Base-by-base conservation (phyloP, 2,113 vertebrate species). In the Sisor rabdophorus region DNA sequence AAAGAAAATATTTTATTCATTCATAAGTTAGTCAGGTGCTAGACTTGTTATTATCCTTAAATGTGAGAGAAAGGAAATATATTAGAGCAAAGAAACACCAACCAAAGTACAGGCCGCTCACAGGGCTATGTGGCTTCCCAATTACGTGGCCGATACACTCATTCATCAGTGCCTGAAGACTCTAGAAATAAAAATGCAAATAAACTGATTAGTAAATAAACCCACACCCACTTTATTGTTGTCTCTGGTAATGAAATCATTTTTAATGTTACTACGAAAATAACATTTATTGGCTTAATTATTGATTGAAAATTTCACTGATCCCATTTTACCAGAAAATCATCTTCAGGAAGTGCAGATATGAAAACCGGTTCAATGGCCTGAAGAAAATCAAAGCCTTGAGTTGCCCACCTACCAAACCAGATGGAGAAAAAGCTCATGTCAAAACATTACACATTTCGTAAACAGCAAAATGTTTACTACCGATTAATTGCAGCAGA, bases 121-220 rank as follows among this genome's bases (percentile, higher is more conserved):
- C 94, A 32, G 98, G 98, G 85, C 98, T 99, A 82, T 99, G 97
- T 47, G 98, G 98, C 87, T 99, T 99, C 60, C 98, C 98, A 78
- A 99, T 99, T 79, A 99, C 97, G n/a, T 99, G 98, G 53, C 97
- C 95, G 28, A 99, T 99, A 84, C 97, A 99, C 81, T 98, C 97
- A 80, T 99, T 99, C 95, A 99, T 99, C 87, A 99, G 80, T 36
- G 97, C 95, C 84, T 99, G 98, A 65, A 99, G 90, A 90, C 92
- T 98, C 98, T 99, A 85, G 10, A 84, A 83, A 58, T 81, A 36
- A 73, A 85, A 58, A 0, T 4, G 47, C 50, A n/a, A n/a, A n/a
- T 22, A 30, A 82, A 64, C 7, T 7, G 7, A 36, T 36, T 7
- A 64, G 63, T 80, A 73, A 84, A 60, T 0, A 8, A 76, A 48